Evolutionary conservation across 2,797 vertebrate species (phyloP), one percentile per base, ranked within the genome.

Genomic region (Acipenser ruthenus): DNA sequence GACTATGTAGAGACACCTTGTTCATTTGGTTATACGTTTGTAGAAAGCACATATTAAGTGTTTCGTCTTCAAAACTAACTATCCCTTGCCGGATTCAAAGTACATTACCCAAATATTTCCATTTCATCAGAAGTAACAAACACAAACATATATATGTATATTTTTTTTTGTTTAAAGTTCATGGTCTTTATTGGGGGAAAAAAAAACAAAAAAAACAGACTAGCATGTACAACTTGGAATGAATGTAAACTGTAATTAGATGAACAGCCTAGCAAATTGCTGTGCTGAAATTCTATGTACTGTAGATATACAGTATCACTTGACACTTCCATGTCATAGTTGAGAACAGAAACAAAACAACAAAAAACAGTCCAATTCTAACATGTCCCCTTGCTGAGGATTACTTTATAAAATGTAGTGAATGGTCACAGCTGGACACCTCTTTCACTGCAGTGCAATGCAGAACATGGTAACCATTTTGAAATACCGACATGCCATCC

Each of bases 141-240:
- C 37, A 55, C 53, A 55, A 8, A 55, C 53, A 55, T 10, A 55
- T 7, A 10, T 55, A 37, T 37, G 5, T 37, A 37, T 55, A 55
- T 55, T 82, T 68, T 53, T 18, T 18, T 18, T 18, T 18, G 18
- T 18, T 87, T 88, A 92, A 96, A 94, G 90, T 95, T 96, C 93
- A 96, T 94, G 93, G 89, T 94, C 91, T 96, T 91, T 96, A 94
- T 96, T 99, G 91, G 88, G 92, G 93, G 94, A 92, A 93, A 87
- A 74, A 65, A 81, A 73, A 88, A 87, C 84, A 88, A 87, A 62
- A 11, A 12, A 18, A 18, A 18, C 84, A 90, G 84, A 94, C 93
- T 94, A 97, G 93, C 94, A 96, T 96, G 93, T 95, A 99, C 93
- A 96, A 94, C 93, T 95, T 96, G 95, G 95, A 97, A 98, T 99